These are phyloP conservation scores for Lumbricus terrestris DNA, from an alignment of 2,888 invertebrate species.

Conservation along the genomic window DNA sequence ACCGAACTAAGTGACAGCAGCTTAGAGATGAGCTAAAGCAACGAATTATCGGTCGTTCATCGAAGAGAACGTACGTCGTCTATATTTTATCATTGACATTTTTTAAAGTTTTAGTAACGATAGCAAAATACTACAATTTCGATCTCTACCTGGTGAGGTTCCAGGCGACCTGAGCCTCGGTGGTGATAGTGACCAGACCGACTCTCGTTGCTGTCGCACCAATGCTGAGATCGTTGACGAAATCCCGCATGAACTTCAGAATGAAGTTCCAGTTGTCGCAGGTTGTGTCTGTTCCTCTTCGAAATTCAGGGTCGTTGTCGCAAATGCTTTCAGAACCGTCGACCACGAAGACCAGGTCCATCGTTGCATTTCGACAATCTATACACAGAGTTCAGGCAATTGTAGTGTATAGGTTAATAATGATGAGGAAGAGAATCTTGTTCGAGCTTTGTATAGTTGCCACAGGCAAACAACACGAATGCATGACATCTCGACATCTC, in stretches of 20 bases:
- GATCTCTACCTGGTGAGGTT: not conserved
- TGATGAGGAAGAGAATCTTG: too few relatives aligned
- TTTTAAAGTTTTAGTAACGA: too few relatives aligned
- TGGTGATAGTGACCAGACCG: slow-evolving; percentile 15
- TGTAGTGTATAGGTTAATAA: too few relatives aligned
- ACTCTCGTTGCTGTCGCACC: not conserved
- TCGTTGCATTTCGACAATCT: not conserved
- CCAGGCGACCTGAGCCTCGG: not conserved
- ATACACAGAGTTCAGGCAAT: not conserved
- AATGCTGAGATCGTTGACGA: slow-evolving; percentile 5
- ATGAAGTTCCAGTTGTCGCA: slow-evolving; percentile 23
- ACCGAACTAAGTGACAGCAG: too few relatives aligned
- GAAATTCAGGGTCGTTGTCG: slow-evolving; percentile 21
- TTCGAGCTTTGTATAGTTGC: too few relatives aligned
- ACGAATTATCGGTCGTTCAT: too few relatives aligned
- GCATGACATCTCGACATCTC: not conserved
- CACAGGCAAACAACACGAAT: not conserved
- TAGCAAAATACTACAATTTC: too few relatives aligned
- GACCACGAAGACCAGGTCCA: slow-evolving; percentile 25
- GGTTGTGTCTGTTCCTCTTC: slow-evolving; percentile 17
- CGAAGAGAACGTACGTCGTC: too few relatives aligned
- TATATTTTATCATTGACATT: too few relatives aligned
- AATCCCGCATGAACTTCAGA: not conserved
- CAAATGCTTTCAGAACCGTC: slow-evolving; percentile 28
- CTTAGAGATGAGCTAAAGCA: too few relatives aligned